phyloP scores from a whole-genome alignment of 2,113 vertebrate genomes.

The Orcinus orca region DNA sequence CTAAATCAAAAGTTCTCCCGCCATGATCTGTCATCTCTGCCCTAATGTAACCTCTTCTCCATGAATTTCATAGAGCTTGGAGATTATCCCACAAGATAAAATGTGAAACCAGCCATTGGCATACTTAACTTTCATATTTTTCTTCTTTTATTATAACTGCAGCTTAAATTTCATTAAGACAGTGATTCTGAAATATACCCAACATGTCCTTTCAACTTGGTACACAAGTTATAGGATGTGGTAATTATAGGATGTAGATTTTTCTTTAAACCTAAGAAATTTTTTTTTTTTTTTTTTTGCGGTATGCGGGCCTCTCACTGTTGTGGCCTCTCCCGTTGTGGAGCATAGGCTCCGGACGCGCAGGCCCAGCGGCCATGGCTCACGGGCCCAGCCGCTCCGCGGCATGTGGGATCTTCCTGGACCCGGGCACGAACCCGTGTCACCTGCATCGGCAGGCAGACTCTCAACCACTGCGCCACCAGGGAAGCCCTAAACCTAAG shows the following conservation, averaged over 20 bases:
- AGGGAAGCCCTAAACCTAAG: not conserved
- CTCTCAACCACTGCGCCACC: too few species aligned
- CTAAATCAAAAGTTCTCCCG: conserved; percentile 7
- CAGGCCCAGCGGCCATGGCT: too few species aligned
- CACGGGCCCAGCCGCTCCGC: too few species aligned
- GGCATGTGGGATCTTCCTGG: too few species aligned
- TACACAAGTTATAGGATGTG: conserved; percentile 23
- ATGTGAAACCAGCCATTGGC: not conserved
- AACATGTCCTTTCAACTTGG: not conserved
- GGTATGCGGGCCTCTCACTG: too few species aligned
- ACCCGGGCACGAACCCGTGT: too few species aligned
- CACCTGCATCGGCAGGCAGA: too few species aligned
- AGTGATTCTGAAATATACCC: not conserved
- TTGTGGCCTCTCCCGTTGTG: too few species aligned
- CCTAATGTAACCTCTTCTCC: not conserved
- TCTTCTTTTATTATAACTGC: not conserved
- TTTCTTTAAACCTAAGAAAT: not conserved
- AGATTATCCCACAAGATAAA: conserved; percentile 1
- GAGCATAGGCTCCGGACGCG: too few species aligned
- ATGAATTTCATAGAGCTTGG: not conserved
- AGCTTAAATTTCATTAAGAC: not conserved
- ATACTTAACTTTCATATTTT: not conserved
- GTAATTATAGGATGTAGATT: conserved; percentile 32
- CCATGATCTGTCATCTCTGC: not conserved
- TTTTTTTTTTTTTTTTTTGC: not conserved